A percentile compares a stretch with the other conserved stretches of the same genome.
Evolutionary conservation across 2,113 vertebrate species (phyloP).

Genomic region (Bombycilla garrulus): DNA sequence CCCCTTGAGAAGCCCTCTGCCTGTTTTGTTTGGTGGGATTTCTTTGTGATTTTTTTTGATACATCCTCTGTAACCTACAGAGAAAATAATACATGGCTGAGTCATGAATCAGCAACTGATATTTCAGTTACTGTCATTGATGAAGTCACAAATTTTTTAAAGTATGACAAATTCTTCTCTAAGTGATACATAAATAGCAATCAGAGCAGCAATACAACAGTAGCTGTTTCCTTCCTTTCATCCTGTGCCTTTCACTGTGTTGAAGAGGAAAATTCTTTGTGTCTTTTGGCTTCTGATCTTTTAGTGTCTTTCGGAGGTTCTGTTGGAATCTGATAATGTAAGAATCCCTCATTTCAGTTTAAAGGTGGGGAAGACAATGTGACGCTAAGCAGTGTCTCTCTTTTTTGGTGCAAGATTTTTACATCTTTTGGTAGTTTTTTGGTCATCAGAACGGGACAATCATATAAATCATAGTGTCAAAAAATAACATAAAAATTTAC

Average conservation of each 20-base stretch:
- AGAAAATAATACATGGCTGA: not conserved
- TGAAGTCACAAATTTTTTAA: not conserved
- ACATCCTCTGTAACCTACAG: not conserved
- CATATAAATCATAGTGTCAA: not conserved
- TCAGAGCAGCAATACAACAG: not conserved
- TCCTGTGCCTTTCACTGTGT: not conserved
- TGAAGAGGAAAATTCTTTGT: not conserved
- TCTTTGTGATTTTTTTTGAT: not conserved
- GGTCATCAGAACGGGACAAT: not conserved
- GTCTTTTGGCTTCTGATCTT: not conserved
- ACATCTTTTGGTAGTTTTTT: not conserved
- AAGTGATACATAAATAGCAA: not conserved
- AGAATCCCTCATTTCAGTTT: not conserved
- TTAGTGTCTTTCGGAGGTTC: not conserved
- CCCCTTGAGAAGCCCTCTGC: not conserved
- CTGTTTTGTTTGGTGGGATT: not conserved
- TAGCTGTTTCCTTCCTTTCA: not conserved
- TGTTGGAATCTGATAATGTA: not conserved
- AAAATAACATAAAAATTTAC: not conserved
- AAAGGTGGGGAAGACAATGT: not conserved
- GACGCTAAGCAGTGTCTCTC: not conserved
- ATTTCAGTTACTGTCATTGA: not conserved
- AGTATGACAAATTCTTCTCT: not conserved
- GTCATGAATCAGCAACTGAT: not conserved
- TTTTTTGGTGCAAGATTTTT: not conserved